Base-by-base conservation (phyloP, 2,113 vertebrate genomes). In the Octodon degus region DNA sequence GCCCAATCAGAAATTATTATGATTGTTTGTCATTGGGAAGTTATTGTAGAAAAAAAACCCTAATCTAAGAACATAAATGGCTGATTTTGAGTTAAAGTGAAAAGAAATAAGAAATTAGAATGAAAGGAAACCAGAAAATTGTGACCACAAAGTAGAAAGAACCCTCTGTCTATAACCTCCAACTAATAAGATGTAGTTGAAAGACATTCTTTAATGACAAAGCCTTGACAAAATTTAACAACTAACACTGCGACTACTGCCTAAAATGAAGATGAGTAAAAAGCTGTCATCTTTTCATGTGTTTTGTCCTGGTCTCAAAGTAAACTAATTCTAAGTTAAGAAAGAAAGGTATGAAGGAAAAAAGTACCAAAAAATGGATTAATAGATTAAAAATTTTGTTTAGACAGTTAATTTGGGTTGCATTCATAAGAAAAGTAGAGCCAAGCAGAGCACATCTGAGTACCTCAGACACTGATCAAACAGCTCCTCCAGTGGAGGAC, bases 91-190 rank as follows among this genome's bases (percentile, higher is more conserved):
- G 80, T 89, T 93, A 95, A 55, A 86, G 72, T 77, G 32, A 83
- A 90, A 95, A n/a, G 32, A 87, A 97, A 86, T 30, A 81, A 86
- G 76, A 79, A 86, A 86, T 95, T 86, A 96, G 68, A 90, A 86
- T 72, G 32, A 83, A 77, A 58, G 62, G 5, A 96, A 34, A 63
- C 20, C 58, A 90, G 43, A 88, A 77, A 94, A 77, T 67, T 34
- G 7, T 3, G 65, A 34, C 25, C 22, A 88, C 7, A 14, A 55
- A 87, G 0, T 63, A 77, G 43, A 70, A 86, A 91, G 87, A 89
- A 50, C 67, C 68, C 17, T 47, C 14, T 22, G 3, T 40, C 22
- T 62, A 2, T 22, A 92, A 53, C 68, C 50, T 55, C 7, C 74
- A 89, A 86, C 30, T 37, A 53, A 32, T 70, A 76, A 86, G 37